Percentiles rank a stretch among this genome's conserved stretches.
Conservation (phyloP, 2,888 invertebrate genomes). For the Argyresthia goedartella region DNA sequence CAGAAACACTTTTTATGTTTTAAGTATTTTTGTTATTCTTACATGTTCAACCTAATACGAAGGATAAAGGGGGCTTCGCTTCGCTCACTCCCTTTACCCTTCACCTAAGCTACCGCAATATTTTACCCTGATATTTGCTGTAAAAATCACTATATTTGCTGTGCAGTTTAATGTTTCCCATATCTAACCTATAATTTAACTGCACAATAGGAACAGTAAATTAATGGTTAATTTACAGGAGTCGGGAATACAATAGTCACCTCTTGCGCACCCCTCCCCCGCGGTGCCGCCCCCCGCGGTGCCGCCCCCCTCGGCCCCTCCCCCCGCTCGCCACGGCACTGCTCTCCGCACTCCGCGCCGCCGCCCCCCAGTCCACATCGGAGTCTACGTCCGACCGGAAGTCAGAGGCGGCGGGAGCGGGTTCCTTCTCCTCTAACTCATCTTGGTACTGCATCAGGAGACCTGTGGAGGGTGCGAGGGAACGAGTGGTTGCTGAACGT, state of each 20-base stretch:
- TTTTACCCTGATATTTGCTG: no score
- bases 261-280: slow-evolving; percentile 1
- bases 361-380: slow-evolving; percentile 47
- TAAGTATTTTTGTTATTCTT: no score
- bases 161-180: neutral
- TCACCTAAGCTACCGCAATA: no score
- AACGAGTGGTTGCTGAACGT: neutral
- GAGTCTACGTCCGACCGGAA: slow-evolving; percentile 26
- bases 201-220: neutral
- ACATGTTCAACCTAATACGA: no score
- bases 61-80: no score
- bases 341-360: no score
- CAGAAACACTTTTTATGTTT: no score
- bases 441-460: slow-evolving; percentile 53
- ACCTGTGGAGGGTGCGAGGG: slow-evolving; percentile 20
- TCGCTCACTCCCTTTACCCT: no score
- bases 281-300: neutral
- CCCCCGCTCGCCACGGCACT: slow-evolving; percentile 9
- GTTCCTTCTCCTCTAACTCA: slow-evolving; percentile 34
- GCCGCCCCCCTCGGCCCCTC: slow-evolving; percentile 16
- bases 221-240: no score
- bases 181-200: neutral
- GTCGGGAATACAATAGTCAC: neutral
- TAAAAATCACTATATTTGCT: neutral
- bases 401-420: slow-evolving; percentile 13